Base-by-base conservation (phyloP, 2,113 vertebrate species). In the Lasiurus borealis region DNA sequence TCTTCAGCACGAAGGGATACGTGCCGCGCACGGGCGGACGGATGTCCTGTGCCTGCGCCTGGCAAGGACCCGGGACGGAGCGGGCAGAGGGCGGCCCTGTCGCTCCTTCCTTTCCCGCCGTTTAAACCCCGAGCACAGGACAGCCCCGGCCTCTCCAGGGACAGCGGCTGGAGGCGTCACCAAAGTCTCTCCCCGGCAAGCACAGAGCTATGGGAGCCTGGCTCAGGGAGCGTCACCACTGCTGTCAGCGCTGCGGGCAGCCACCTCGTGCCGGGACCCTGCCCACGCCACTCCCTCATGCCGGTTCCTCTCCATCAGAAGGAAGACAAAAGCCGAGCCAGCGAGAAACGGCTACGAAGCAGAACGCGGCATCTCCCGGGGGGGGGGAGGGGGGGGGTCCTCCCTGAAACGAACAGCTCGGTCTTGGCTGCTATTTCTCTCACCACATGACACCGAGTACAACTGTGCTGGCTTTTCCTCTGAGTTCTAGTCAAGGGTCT, bases 151-250 rank as follows among this genome's bases (percentile, higher is more conserved):
- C n/a, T 69, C 36, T 71, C n/a, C 81, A 57, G 40, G 31, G 34
- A 21, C 27, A 50, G 78, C 40, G 25, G 25, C 57, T 69, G 40
- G 82, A 92, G 44, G 73, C 36, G 23, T 89, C 9, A 69, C 64
- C 81, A 77, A 62, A 48, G 91, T 93, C 21, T 68, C 59, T 85
- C n/a, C 14, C 52, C 25, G 86, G 69, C 80, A 89, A 91, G 44
- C 8, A 76, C 50, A 80, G 29, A 57, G 81, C 23, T 31, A 59
- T 48, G n/a, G 34, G 81, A 85, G 25, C 84, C 2, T n/a, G 68
- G 59, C 25, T 68, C n/a, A 64, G 31, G 73, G 95, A 82, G 21
- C n/a, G 12, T 57, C 50, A 25, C 23, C 23, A 62, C 75, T 21
- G 29, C 1, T 34, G 31, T 76, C 69, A 89, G 29, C 15, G 50